Base-by-base conservation (phyloP, 2,888 invertebrate genomes). In the Octonoba sinensis region DNA sequence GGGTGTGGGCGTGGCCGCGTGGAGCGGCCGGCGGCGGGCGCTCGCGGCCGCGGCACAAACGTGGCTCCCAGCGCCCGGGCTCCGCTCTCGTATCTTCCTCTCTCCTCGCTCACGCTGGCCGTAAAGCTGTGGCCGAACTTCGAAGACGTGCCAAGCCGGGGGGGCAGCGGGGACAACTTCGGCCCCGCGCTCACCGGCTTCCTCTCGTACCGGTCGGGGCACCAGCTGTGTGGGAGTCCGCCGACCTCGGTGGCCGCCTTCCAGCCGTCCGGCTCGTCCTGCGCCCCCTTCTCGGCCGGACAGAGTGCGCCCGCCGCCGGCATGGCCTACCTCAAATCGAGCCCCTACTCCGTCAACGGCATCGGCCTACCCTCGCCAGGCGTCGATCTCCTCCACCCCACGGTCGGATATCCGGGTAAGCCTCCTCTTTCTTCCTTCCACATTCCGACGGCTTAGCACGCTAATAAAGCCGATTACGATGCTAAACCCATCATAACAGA, bases 341-440 rank as follows among this genome's bases (percentile, higher is more conserved):
- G 79, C 51, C 85, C 85, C 18, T 85, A 85, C 74, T 79, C 84
- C 22, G 85, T 85, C 84, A 85, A 85, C 85, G 84, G 87, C 86
- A 89, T 91, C 86, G 87, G 90, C 86, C 89, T 90, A 86, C 90
- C 91, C 89, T 90, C 91, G 57, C 90, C 91, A 82, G 90, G 91
- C 65, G 92, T 92, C 87, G 93, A 93, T 87, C 91, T 92, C 59
- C 88, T 93, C 86, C 92, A 93, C 87, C 90, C 91, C 16, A 91
- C 92, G 78, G 92, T 93, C 91, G 92, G 92, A 79, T 93, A 92
- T 88, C 92, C 92, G 57, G 85, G 85, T 85, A 85, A 85, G 85
- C 84, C 44, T 54, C 36, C 24, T 51, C 60, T 44, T 22, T 47
- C 54, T n/a, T 27, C 22, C 13, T 24, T 11, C 20, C 59, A 59